Base-by-base conservation (phyloP, 92 coral and sea anemone species). In the Paramuricea clavata region DNA sequence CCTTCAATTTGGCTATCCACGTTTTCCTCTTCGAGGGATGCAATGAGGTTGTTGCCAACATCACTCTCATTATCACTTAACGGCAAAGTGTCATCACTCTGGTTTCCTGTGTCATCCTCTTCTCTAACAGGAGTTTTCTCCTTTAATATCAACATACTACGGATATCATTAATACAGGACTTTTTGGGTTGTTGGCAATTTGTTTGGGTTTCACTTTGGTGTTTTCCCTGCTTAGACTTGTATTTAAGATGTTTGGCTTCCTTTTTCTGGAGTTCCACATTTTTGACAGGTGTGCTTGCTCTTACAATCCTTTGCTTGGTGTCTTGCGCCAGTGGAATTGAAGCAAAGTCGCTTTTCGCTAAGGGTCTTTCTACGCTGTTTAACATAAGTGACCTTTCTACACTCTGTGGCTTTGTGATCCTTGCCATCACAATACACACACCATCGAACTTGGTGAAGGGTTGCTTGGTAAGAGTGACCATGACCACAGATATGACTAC, bases 231-330 rank as follows among this genome's bases (percentile, higher is more conserved):
- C 34, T 64, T 64, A 27, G 71, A 64, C 31, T 25, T 64, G 12
- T 64, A 64, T 26, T 64, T 64, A 5, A 64, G 71, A 64, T 64
- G 31, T 33, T 64, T 64, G 34, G 71, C 71, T 77, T 77, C 71
- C 39, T n/a, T n/a, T n/a, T n/a, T n/a, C n/a, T n/a, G n/a, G n/a
- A n/a, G n/a, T n/a, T n/a, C 68, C 77, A 60, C 92, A 91, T 26
- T 71, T 60, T 26, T 42, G 84, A 69, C 94, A 73, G 28, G 21
- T 21, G 5, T 54, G 47, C 25, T 54, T 54, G 25, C 62, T 54
- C 62, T 54, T 54, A 54, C 62, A 54, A 13, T 54, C 62, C 62
- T 19, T 54, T 21, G 62, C 62, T 9, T 54, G 73, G 36, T 67
- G 73, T 27, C 41, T 21, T 26, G 34, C 35, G 34, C 73, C 73